Percentiles rank a stretch among this genome's conserved stretches.
Evolutionary conservation across 2,797 vertebrate genomes (phyloP).

Genomic region (Sitta carolinensis): DNA sequence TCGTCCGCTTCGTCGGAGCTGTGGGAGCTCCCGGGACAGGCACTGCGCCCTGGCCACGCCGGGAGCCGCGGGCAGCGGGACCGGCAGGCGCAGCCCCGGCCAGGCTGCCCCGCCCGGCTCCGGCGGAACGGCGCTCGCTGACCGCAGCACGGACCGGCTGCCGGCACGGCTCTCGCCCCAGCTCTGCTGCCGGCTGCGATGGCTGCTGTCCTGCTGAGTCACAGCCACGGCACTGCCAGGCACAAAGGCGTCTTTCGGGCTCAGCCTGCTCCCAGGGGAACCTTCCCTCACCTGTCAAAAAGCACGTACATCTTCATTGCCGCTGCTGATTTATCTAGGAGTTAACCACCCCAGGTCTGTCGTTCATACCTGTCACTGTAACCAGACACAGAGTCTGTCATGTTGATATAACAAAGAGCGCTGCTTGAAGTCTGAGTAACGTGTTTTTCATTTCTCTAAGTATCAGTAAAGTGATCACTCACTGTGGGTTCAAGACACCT

Average conservation of each 20-base stretch:
- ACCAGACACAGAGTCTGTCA: neutral
- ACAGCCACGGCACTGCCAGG: neutral
- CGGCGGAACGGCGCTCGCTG: fast-evolving
- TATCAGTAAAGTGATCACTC: neutral
- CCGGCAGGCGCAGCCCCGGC: too few species aligned
- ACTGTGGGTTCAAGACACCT: neutral
- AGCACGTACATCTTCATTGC: neutral
- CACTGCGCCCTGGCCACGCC: fast-evolving
- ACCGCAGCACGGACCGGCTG: neutral
- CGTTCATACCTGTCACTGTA: neutral
- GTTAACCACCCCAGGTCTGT: neutral
- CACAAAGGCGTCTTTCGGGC: neutral
- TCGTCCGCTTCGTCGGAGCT: neutral
- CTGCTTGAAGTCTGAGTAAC: neutral
- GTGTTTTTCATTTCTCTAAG: neutral
- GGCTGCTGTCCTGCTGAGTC: neutral
- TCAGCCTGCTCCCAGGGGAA: neutral
- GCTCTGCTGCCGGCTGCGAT: neutral
- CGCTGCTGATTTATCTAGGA: neutral
- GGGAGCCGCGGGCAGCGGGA: too few species aligned
- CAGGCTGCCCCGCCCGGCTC: too few species aligned
- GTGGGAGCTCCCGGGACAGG: neutral
- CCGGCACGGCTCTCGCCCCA: neutral
- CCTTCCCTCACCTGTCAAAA: neutral
- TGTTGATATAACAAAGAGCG: neutral